These are phyloP conservation scores for Lissocephala sabroskyi DNA, from an alignment of 2,888 invertebrate genomes.

Conservation along the genomic window DNA sequence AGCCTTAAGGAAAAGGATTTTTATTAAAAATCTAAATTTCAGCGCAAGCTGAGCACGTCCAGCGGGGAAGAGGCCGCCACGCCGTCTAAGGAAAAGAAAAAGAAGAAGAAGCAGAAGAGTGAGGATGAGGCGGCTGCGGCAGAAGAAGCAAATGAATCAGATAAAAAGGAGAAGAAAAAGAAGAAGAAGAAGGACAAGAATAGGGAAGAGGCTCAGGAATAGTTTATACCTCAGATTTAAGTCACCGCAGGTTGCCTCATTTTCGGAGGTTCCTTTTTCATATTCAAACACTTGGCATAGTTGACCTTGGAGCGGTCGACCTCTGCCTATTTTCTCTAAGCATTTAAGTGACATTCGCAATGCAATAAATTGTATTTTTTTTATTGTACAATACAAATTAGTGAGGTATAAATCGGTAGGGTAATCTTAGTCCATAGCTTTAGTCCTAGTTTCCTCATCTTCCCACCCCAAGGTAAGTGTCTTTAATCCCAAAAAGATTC, in stretches of 20 bases:
- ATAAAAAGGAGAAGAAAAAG: slow-evolving; percentile 83
- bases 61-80: slow-evolving; percentile 69
- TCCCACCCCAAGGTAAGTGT: too few species aligned
- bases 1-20: slow-evolving; percentile 5
- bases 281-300: slow-evolving; percentile 34
- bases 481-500: too few species aligned
- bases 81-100: slow-evolving; percentile 70
- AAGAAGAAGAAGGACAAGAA: slow-evolving; percentile 80
- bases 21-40: slow-evolving; percentile 6
- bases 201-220: slow-evolving; percentile 71
- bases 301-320: slow-evolving; percentile 9
- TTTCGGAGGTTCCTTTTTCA: too few species aligned
- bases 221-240: slow-evolving; percentile 11
- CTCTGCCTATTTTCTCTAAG: slow-evolving; percentile 21
- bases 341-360: slow-evolving; percentile 59
- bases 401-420: too few species aligned
- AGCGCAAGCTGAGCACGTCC: slow-evolving; percentile 76
- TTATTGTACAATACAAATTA: slow-evolving; percentile 37
- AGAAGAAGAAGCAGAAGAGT: slow-evolving; percentile 80
- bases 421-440: too few species aligned
- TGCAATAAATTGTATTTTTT: slow-evolving; percentile 49
- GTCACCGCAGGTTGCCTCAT: too few species aligned
- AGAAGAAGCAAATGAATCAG: slow-evolving; percentile 53
- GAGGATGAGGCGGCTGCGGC: slow-evolving; percentile 68
- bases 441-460: too few species aligned